Conservation (phyloP, 2,888 invertebrate species). For the Erebia ligea region DNA sequence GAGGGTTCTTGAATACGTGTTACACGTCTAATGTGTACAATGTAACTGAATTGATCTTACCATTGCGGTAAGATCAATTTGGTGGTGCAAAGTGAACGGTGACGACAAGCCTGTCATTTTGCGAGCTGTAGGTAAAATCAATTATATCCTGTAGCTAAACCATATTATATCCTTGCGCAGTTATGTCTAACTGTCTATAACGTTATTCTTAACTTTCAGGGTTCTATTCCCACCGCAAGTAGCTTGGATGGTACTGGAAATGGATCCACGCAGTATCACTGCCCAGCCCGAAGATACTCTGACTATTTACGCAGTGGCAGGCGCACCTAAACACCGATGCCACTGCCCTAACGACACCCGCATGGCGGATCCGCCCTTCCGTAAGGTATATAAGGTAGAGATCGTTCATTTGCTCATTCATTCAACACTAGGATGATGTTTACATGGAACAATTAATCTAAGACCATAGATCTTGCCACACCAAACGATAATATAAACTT, state of each 20-base stretch:
- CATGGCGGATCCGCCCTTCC: conserved; percentile 65
- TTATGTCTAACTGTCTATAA: too few species aligned
- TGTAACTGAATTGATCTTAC: too few species aligned
- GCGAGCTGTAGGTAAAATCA: too few species aligned
- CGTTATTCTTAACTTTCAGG: conserved; percentile 60
- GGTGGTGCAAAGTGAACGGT: too few species aligned
- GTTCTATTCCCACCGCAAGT: conserved; percentile 94
- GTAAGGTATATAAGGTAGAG: conserved; percentile 77
- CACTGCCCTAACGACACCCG: conserved; percentile 60
- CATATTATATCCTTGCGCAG: too few species aligned
- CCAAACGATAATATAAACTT: not conserved
- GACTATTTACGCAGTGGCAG: conserved; percentile 82
- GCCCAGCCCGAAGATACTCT: conserved; percentile 96
- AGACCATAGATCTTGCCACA: not conserved
- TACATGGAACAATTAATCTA: conserved; percentile 14
- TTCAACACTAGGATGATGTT: conserved; percentile 32
- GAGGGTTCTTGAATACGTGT: too few species aligned
- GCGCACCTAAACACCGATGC: conserved; percentile 65
- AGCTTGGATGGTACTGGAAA: conserved; percentile 96
- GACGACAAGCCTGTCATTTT: too few species aligned
- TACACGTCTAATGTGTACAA: too few species aligned
- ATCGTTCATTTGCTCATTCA: conserved; percentile 46
- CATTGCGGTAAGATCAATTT: too few species aligned
- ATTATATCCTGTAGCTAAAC: too few species aligned
- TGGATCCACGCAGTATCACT: conserved; percentile 95